phyloP scores from a whole-genome alignment of 1,140 invertebrate genomes.

The Polypedilum vanderplanki region DNA sequence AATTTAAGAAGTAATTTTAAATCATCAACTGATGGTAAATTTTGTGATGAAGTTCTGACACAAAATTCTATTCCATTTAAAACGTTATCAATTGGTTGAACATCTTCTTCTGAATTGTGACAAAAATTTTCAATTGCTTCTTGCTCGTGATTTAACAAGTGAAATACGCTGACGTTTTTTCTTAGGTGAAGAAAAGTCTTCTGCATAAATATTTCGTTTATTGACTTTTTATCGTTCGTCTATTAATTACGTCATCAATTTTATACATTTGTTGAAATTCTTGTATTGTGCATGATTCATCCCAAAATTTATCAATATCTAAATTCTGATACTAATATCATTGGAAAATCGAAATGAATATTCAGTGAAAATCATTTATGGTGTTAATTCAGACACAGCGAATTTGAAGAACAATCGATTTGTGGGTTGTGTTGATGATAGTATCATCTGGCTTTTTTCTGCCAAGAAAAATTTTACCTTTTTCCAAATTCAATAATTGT shows the following conservation, averaged over 20 bases:
- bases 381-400: conserved; percentile 79
- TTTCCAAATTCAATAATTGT: conserved; percentile 38
- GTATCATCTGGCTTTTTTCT: conserved; percentile 70
- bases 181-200: conserved; percentile 46
- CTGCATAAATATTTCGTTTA: conserved; percentile 49
- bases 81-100: conserved; percentile 37
- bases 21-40: neutral
- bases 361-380: conserved; percentile 55
- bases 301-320: conserved; percentile 77
- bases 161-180: conserved; percentile 39
- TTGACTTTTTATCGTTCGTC: conserved; percentile 56
- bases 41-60: conserved; percentile 54
- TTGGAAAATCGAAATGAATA: conserved; percentile 82
- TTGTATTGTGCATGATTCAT: conserved; percentile 61
- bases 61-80: conserved; percentile 62
- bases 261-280: conserved; percentile 61
- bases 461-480: conserved; percentile 49
- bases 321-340: conserved; percentile 66
- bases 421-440: conserved; percentile 74
- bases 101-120: conserved; percentile 31
- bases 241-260: conserved; percentile 32
- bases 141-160: conserved; percentile 36
- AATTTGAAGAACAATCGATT: conserved; percentile 73
- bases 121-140: conserved; percentile 41
- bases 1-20: neutral